Evolutionary conservation across 2,797 vertebrate genomes (phyloP).

Genomic region (Lepus oiostolus): DNA sequence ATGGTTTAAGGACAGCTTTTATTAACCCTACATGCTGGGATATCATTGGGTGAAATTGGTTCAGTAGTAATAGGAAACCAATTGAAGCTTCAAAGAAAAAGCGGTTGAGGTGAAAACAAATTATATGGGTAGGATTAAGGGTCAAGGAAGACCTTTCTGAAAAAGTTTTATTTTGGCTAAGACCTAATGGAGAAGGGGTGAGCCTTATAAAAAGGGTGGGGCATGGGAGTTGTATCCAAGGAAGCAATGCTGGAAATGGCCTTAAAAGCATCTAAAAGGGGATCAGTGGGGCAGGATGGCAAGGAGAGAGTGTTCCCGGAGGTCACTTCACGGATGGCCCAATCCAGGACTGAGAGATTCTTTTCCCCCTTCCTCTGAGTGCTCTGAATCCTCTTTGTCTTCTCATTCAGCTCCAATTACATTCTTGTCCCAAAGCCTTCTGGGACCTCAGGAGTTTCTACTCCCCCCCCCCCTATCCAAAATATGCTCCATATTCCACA

Average conservation of each 20-base stretch:
- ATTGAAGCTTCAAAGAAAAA: background rate
- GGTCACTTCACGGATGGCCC: background rate
- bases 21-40: background rate
- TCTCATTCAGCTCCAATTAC: background rate
- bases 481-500: background rate
- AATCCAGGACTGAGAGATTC: background rate
- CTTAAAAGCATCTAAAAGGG: background rate
- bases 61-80: background rate
- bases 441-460: background rate
- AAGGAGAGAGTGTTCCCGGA: background rate
- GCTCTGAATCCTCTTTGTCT: background rate
- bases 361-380: background rate
- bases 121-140: background rate
- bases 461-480: background rate
- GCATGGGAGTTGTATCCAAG: background rate
- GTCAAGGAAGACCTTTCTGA: background rate
- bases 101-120: background rate
- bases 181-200: background rate
- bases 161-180: background rate
- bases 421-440: background rate
- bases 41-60: background rate
- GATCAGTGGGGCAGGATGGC: too few relatives aligned
- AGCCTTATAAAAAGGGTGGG: background rate
- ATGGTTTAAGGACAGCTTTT: slow-evolving; percentile 20
- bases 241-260: background rate